These are phyloP conservation scores for Bombus waltoni DNA, from an alignment of 1,140 invertebrate genomes.

Conservation along the genomic window DNA sequence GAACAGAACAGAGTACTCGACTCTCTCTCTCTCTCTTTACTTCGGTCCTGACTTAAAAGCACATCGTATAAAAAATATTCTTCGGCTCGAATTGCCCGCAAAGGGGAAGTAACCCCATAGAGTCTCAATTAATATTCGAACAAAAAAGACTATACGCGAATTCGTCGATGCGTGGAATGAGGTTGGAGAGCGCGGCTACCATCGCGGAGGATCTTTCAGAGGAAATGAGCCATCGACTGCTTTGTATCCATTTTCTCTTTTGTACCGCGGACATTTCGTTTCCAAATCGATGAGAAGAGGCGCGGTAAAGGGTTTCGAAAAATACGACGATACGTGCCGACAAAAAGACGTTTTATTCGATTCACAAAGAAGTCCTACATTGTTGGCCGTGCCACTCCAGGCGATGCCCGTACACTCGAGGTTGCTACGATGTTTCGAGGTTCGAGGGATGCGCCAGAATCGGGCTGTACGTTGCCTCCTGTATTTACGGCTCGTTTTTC, in stretches of 20 bases:
- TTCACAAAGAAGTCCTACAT: constrained; percentile 40
- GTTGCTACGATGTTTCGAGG: constrained; percentile 12
- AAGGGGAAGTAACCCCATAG: constrained; percentile 30
- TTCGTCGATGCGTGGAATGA: constrained; percentile 40
- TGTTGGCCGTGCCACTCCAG: constrained; percentile 32
- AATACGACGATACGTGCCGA: constrained; percentile 48
- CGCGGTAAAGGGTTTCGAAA: constrained; percentile 61
- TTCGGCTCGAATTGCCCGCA: constrained; percentile 31
- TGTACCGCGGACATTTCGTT: constrained; percentile 48
- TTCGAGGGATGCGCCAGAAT: constrained; percentile 30
- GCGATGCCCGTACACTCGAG: constrained; percentile 26
- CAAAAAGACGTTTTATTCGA: constrained; percentile 62
- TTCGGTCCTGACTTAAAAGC: constrained; percentile 14
- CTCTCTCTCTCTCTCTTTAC: constrained; percentile 10
- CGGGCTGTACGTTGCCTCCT: constrained; percentile 6
- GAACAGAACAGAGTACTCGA: no score
- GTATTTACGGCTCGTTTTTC: constrained; percentile 17
- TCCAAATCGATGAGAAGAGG: constrained; percentile 25
- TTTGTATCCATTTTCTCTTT: constrained; percentile 62
- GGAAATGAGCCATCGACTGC: constrained; percentile 61
- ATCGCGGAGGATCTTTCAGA: constrained; percentile 45
- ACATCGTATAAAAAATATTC: not conserved
- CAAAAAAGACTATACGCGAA: constrained; percentile 37
- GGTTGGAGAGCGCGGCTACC: not conserved
- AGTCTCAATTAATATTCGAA: constrained; percentile 51